Evolutionary conservation across 2,113 vertebrate species (phyloP), one percentile per base, ranked within the genome.

Genomic region (Origma solitaria): DNA sequence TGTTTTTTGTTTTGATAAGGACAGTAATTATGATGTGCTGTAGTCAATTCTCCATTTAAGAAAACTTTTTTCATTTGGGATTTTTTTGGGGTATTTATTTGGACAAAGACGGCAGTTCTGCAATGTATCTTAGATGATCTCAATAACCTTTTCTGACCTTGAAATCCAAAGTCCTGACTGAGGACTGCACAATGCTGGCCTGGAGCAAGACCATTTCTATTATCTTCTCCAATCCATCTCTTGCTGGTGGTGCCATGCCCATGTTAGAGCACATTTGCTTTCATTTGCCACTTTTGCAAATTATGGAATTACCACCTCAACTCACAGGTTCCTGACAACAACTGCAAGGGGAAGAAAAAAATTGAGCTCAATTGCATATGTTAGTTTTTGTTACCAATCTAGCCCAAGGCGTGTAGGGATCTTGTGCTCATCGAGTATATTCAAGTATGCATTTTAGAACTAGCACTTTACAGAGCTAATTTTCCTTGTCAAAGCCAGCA

Each of bases 401-500:
- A 87, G 77, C 50, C 81, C 82, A 94, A 88, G 86, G 64, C 80
- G 13, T 82, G 61, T 80, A 86, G 70, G 87, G 68, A 77, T 87
- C 86, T 94, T 50, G 30, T 4, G 45, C 68, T 83, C 60, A 66
- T 85, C 38, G 89, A 88, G 72, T 81, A 44, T 86, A 95, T 85
- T 95, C 80, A 88, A 94, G 82, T 80, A 86, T 88, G 84, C 78
- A 24, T 90, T 92, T 93, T 83, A 84, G 88, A 86, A 70, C 50
- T 20, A 44, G 94, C 70, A 90, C 83, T 96, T 95, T 78, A 71
- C 70, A 80, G 56, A 92, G 66, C 83, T 88, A 70, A 92, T 96
- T 96, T 94, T 89, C 90, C 94, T 92, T 95, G 88, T 93, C 83
- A 61, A 79, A 96, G 77, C 11, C 35, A 94, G 82, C 40, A 96